These are phyloP conservation scores for Drosophila paracracens DNA, from an alignment of 2,888 invertebrate genomes.

Conservation along the genomic window DNA sequence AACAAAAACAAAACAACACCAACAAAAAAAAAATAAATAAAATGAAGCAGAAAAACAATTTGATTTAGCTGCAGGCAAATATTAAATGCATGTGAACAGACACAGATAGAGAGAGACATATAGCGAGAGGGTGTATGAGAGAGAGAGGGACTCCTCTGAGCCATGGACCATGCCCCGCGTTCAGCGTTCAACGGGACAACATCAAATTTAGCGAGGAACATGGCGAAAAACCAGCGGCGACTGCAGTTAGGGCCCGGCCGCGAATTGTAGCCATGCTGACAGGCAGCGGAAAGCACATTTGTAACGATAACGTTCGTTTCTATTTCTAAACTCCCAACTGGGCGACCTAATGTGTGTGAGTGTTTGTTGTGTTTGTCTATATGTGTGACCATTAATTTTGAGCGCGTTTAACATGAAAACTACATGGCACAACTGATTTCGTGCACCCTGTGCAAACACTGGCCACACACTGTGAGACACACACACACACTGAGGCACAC, in stretches of 20 bases:
- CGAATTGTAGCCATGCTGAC: slow-evolving; percentile 73
- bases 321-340: slow-evolving; percentile 62
- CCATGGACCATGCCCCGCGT: slow-evolving; percentile 14
- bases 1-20: slow-evolving; percentile 4
- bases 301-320: slow-evolving; percentile 78
- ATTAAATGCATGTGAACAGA: slow-evolving; percentile 66
- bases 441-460: slow-evolving; percentile 64
- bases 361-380: slow-evolving; percentile 25
- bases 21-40: slow-evolving; percentile 36
- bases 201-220: slow-evolving; percentile 65
- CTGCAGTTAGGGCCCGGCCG: slow-evolving; percentile 57
- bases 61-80: slow-evolving; percentile 76
- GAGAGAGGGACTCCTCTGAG: not conserved
- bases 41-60: slow-evolving; percentile 68
- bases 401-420: slow-evolving; percentile 79
- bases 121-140: not conserved
- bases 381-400: slow-evolving; percentile 75
- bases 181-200: slow-evolving; percentile 50
- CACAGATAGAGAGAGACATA: slow-evolving; percentile 14
- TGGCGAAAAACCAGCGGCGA: slow-evolving; percentile 27
- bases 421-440: slow-evolving; percentile 77
- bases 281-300: slow-evolving; percentile 78
- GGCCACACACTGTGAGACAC: slow-evolving; percentile 18
- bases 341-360: slow-evolving; percentile 5
- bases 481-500: slow-evolving; percentile 18